Evolutionary conservation across 1,140 invertebrate genomes (phyloP).

Genomic region (Drosophila baimaii): DNA sequence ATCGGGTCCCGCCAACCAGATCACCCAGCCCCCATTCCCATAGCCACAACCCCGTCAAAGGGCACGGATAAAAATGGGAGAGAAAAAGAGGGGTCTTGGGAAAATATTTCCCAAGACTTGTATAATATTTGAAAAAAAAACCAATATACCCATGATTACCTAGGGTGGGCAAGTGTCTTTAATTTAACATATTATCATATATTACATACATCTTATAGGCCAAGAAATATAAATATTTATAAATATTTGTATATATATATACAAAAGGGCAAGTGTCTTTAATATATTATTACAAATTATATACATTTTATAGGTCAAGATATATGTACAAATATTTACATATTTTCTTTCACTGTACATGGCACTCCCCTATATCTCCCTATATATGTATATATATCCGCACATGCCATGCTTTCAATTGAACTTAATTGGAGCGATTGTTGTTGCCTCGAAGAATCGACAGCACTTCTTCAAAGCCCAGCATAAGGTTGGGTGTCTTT

Average conservation of each 20-base stretch:
- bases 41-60: background rate
- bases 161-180: background rate
- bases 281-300: background rate
- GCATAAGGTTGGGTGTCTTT: background rate
- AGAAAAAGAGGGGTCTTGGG: background rate
- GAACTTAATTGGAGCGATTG: conserved; percentile 68
- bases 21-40: background rate
- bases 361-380: conserved; percentile 13
- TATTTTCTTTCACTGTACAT: conserved; percentile 7
- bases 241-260: no score
- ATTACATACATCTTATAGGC: background rate
- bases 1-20: background rate
- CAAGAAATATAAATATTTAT: background rate
- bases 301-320: background rate
- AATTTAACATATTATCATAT: background rate
- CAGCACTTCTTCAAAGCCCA: conserved; percentile 2
- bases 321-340: background rate
- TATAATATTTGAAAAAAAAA: no score
- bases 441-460: conserved; percentile 24
- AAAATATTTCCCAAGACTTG: no score
- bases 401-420: conserved; percentile 69
- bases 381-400: conserved; percentile 14
- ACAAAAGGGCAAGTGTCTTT: no score
- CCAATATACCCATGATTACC: no score
- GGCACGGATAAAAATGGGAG: background rate